Base-by-base conservation (phyloP, 2,113 vertebrate species). In the Muscicapa adusta region DNA sequence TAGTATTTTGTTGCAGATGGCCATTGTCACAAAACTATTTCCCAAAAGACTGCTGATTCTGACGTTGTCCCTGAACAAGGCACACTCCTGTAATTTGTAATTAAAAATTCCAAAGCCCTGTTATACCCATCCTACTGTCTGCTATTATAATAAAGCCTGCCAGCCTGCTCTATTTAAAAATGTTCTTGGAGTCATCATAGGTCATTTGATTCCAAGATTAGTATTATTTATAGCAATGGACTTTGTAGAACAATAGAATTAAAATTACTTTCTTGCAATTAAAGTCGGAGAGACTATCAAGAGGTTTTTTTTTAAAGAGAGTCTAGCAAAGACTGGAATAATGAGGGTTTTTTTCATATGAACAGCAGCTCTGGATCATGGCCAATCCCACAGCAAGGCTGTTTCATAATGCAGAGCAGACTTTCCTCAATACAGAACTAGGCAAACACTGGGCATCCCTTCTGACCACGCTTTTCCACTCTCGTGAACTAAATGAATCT, bases 81-180 rank as follows among this genome's bases (percentile, higher is more conserved):
- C 25, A 84, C 1, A 28, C 42, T n/a, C 18, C 38, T 28, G 18
- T 18, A 53, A 67, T 71, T 82, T 57, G 34, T 92, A 85, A 93
- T 93, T 96, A 91, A 72, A 84, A 92, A 62, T 89, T 70, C 71
- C 75, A 34, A 92, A 83, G 71, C 8, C 36, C 33, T 36, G 15
- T 60, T 81, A 58, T 33, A 85, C 45, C 38, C 72, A 87, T 31
- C 63, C 68, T 72, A 26, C 54, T 88, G 48, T 78, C 62, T 47
- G 34, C 5, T 6, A 36, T 38, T 74, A 25, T 34, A 50, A 86
- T 86, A 88, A 51, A 74, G 85, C 63, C 88, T 68, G 70, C 22
- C 40, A 54, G 72, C 56, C 78, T 68, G 58, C 73, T 82, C 73
- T 65, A 60, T 93, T 85, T 91, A 62, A 93, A 95, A 85, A 85